Evolutionary conservation across 2,113 vertebrate species (phyloP), one percentile per base, ranked within the genome.

Genomic region (Cheilinus undulatus): DNA sequence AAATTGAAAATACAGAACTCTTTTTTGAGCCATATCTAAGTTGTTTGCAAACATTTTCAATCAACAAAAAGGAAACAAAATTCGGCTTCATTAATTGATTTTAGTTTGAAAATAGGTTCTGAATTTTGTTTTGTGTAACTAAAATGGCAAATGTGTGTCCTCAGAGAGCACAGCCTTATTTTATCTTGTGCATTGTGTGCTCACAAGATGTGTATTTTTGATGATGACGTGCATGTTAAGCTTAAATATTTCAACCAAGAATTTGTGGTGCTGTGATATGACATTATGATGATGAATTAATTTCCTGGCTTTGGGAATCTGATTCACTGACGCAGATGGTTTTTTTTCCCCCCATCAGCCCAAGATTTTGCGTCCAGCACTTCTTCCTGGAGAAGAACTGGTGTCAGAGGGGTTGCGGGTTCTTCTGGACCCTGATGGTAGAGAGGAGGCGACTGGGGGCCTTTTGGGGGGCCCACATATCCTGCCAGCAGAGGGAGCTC

Each of bases 401-500:
- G 93, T 99, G 38, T 95, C 94, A 43, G 98, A 99, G 92, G 97
- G 96, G 42, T 91, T 99, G 78, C 95, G 98, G 74, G 98, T 98
- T 51, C 91, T 99, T 0, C 88, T 99, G 76, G 97, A 99, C 86
- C 95, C 97, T 49, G 97, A 99, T 14, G 97, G 98, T 61, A 94
- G 97, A 76, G 98, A 99, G 80, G 98, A 99, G 78, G 96, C 97
- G 36, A 95, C 96, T 0, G 97, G 97, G 75, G 97, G 97, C 14
- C 90, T 97, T 43, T 91, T 97, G 34, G 98, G 97, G 88, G 97
- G 97, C 3, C 98, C 97, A 50, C 97, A 97, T 83, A 97, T 99
- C 77, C 94, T 99, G 27, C 98, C 98, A 76, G 98, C 98, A 92
- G 97, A 99, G 94, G 98, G 98, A 70, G 98, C 98, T 10, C 92